Conservation (phyloP, 1,140 invertebrate genomes). For the Brachionus manjavacas region DNA sequence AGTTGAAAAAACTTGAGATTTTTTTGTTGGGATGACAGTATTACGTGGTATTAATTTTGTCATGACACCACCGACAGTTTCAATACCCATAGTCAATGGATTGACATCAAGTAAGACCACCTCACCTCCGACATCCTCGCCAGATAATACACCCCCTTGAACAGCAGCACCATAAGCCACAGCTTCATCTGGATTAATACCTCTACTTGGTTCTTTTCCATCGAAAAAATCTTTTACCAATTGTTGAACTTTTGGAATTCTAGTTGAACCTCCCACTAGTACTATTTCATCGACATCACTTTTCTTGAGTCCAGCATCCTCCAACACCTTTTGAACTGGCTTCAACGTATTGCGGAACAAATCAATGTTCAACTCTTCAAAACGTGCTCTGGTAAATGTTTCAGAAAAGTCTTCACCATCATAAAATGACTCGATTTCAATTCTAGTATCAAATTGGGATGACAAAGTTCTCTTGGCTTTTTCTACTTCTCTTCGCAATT, state of each 20-base stretch:
- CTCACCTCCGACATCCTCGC: constrained; percentile 78
- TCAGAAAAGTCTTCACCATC: constrained; percentile 99
- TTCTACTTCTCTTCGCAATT: constrained; percentile 90
- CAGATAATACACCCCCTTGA: constrained; percentile 75
- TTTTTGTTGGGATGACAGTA: constrained; percentile 99
- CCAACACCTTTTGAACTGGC: constrained; percentile 74
- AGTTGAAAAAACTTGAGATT: constrained; percentile 98
- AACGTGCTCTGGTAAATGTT: constrained; percentile 94
- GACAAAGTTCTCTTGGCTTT: constrained; percentile 94
- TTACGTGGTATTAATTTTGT: constrained; percentile 96
- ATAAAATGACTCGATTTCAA: constrained; percentile 99
- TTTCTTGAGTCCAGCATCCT: constrained; percentile 97
- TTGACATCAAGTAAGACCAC: constrained; percentile 95
- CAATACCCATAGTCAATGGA: constrained; percentile 95
- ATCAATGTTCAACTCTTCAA: constrained; percentile 99
- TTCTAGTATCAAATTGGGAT: constrained; percentile 87
- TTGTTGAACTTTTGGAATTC: constrained; percentile 98
- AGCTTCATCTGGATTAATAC: constrained; percentile 86
- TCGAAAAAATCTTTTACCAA: constrained; percentile 97
- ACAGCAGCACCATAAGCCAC: constrained; percentile 91
- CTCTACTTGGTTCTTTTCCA: constrained; percentile 90
- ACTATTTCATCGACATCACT: constrained; percentile 98
- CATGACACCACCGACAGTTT: constrained; percentile 99
- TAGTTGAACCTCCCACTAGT: constrained; percentile 93
- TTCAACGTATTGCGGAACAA: constrained; percentile 95